These are phyloP conservation scores for Campylomormyrus numenius DNA, from an alignment of 2,113 vertebrate genomes.

Conservation along the genomic window DNA sequence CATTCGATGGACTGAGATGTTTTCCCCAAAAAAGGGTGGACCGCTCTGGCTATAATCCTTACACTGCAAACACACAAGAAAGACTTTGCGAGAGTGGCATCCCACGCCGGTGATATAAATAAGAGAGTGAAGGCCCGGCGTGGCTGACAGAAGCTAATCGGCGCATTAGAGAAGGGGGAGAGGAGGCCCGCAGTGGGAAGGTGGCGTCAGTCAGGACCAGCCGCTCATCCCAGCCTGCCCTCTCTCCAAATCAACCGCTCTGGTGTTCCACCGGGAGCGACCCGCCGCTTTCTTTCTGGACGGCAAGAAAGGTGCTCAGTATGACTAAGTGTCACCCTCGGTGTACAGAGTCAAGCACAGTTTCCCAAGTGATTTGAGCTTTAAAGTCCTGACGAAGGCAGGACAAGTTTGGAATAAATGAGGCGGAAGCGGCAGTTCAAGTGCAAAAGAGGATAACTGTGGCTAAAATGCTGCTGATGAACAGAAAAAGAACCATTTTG, in stretches of 20 bases:
- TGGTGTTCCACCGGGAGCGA: background rate
- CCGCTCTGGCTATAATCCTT: background rate
- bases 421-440: background rate
- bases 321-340: background rate
- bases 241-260: background rate
- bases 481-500: background rate
- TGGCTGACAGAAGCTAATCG: background rate
- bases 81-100: background rate
- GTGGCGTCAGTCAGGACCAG: background rate
- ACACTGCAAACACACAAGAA: background rate
- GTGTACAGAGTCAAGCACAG: background rate
- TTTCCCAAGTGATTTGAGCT: background rate
- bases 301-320: background rate
- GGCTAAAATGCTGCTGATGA: background rate
- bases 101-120: slow-evolving; percentile 4
- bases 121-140: background rate
- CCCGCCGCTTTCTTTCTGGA: background rate
- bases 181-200: background rate
- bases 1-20: background rate
- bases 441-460: background rate
- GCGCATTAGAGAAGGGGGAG: background rate
- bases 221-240: background rate
- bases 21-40: background rate
- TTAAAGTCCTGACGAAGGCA: background rate
- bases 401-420: background rate